These are phyloP conservation scores for Drepana arcuata DNA, from an alignment of 1,140 invertebrate species.

Conservation along the genomic window DNA sequence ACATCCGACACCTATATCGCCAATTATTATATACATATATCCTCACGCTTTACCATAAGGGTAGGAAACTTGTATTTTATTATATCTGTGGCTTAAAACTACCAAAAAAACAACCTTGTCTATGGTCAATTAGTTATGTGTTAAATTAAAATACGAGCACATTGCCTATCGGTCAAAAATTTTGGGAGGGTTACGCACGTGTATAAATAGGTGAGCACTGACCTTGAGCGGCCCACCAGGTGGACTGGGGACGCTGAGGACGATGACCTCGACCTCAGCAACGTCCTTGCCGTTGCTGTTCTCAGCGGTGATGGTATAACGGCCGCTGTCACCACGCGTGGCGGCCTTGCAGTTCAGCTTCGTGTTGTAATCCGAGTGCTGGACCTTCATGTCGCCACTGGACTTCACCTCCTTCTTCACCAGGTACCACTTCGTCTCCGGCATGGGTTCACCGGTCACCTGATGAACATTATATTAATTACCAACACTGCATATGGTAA, in stretches of 20 bases:
- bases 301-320: conserved; percentile 92
- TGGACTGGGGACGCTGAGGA: conserved; percentile 90
- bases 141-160: too few species aligned
- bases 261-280: conserved; percentile 92
- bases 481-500: too few species aligned
- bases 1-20: conserved; percentile 84
- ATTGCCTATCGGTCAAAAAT: too few species aligned
- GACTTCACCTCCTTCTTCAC: conserved; percentile 81
- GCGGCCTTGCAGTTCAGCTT: conserved; percentile 90
- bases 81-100: too few species aligned
- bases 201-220: too few species aligned
- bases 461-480: too few species aligned
- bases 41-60: too few species aligned
- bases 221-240: conserved; percentile 94
- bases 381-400: conserved; percentile 81
- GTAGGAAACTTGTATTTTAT: too few species aligned
- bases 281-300: conserved; percentile 95
- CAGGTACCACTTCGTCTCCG: conserved; percentile 90
- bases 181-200: too few species aligned
- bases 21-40: too few species aligned
- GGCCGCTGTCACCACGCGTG: conserved; percentile 89
- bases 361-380: conserved; percentile 91
- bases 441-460: conserved; percentile 91
- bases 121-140: too few species aligned
- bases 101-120: too few species aligned